phyloP scores from a whole-genome alignment of 2,888 invertebrate species.

The Lasioglossum malachurum region DNA sequence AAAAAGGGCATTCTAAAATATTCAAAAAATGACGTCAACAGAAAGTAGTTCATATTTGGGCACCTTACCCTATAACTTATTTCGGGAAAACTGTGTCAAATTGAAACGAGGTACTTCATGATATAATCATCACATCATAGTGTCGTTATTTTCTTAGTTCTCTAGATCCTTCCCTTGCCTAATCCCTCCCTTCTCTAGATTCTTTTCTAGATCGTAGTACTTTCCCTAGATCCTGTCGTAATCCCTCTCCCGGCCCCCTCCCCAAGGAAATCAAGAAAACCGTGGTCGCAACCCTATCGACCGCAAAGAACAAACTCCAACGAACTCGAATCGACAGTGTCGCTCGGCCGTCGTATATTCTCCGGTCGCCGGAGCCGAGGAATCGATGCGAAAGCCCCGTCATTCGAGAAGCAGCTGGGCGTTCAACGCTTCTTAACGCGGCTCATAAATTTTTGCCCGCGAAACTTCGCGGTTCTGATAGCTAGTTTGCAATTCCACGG shows the following conservation, averaged over 20 bases:
- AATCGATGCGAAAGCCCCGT: conserved; percentile 3
- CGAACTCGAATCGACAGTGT: neutral
- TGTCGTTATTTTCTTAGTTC: too few species aligned
- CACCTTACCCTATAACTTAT: too few species aligned
- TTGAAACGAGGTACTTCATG: too few species aligned
- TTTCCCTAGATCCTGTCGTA: neutral
- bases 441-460: conserved; percentile 44
- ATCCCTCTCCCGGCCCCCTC: neutral
- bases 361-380: neutral
- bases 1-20: too few species aligned
- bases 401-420: conserved; percentile 28
- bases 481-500: conserved; percentile 57
- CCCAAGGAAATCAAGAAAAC: neutral
- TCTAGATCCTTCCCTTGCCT: too few species aligned
- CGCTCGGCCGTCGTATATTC: neutral
- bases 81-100: too few species aligned
- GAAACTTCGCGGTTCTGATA: conserved; percentile 36
- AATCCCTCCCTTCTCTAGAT: neutral
- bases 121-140: too few species aligned
- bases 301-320: neutral
- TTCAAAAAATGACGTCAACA: too few species aligned
- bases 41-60: too few species aligned
- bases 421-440: conserved; percentile 39
- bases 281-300: neutral
- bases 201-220: neutral